Base-by-base conservation (phyloP, 1,140 invertebrate genomes). In the Bradynema listronoti region DNA sequence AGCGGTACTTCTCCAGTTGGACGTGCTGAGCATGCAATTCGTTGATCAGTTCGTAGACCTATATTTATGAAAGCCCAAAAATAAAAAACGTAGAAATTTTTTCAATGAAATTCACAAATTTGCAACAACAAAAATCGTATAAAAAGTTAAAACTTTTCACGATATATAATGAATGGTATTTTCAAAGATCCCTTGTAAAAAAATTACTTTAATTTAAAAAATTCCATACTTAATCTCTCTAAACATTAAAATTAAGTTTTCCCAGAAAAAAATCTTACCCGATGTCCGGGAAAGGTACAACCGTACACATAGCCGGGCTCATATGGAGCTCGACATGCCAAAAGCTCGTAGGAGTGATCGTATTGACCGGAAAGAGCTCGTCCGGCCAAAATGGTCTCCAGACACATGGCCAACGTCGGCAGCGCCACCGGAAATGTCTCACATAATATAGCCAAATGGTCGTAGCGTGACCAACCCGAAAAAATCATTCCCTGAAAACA, bases 381-480 rank as follows among this genome's bases (percentile, higher is more conserved):
- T 30, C 64, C 71, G 22, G 25, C 68, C 0, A 73, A 29, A n/a
- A 77, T 73, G 14, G 74, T 78, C 54, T 78, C 72, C 52, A 75
- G 65, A 43, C 65, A 51, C 70, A 77, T 77, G 25, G 65, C 84
- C 3, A 89, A 78, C 0, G 86, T 86, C 5, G 92, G 92, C 54
- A 96, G 79, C 1, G 86, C 84, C 0, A 82, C 81, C 11, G 86
- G 86, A 6, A 98, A 79, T 4, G 94, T 79, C 80, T 98, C 93
- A 78, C 90, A 93, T 14, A 95, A 82, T 0, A 88, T 85, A 2
- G 89, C 88, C 81, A 90, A 89, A 78, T 97, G 92, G 79, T 92
- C 90, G 74, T 90, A 93, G 4, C 77, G 69, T 4, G 72, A 75
- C 75, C 75, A 77, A 22, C 77, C 75, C 29, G 77, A 63, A 33